Evolutionary conservation across 2,888 invertebrate genomes (phyloP).

Genomic region (Pachydiplax longipennis): DNA sequence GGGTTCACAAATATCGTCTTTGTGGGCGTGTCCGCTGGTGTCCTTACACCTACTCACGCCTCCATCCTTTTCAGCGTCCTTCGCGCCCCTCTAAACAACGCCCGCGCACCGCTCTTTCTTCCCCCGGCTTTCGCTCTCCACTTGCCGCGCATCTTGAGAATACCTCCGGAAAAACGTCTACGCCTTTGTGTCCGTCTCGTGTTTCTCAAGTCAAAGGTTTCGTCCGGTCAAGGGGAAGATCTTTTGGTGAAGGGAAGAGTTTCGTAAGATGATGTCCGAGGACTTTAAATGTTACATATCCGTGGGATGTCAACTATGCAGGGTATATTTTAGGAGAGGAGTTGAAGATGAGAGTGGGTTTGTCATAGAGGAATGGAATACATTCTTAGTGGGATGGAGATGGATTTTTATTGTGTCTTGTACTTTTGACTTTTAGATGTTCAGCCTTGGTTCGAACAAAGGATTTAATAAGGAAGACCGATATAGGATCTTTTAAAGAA

Average conservation of each 20-base stretch:
- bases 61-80: background rate
- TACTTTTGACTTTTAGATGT: too few relatives aligned
- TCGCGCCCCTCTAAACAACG: background rate
- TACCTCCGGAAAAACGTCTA: background rate
- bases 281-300: too few relatives aligned
- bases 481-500: too few relatives aligned
- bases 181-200: background rate
- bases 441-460: too few relatives aligned
- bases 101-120: background rate
- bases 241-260: background rate
- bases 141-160: background rate
- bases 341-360: too few relatives aligned
- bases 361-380: too few relatives aligned
- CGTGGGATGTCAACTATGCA: too few relatives aligned
- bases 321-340: too few relatives aligned
- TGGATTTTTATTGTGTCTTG: too few relatives aligned
- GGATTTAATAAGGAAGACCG: too few relatives aligned
- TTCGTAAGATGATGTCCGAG: too few relatives aligned
- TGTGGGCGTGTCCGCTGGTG: conserved; percentile 15
- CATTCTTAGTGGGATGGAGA: too few relatives aligned
- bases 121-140: background rate
- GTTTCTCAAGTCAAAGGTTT: background rate
- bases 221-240: background rate
- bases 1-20: conserved; percentile 32
- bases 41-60: background rate